Base-by-base conservation (phyloP, 2,113 vertebrate species). In the Rhipidura dahli region DNA sequence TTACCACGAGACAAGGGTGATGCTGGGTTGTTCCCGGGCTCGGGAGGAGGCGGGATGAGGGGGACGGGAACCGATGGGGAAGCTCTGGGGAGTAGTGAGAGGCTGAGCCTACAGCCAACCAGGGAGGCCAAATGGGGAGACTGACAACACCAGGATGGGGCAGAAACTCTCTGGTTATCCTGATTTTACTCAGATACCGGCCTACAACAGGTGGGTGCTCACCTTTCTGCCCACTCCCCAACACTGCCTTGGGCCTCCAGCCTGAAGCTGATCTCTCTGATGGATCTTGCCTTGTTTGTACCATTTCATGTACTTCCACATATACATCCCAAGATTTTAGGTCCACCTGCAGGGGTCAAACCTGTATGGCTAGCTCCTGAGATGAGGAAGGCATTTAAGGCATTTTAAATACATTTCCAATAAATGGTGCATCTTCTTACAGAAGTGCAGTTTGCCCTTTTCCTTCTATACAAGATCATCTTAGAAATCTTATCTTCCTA, bases 161-260 rank as follows among this genome's bases (percentile, higher is more conserved):
- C n/a, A n/a, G n/a, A n/a, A n/a, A n/a, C n/a, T n/a, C n/a, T n/a
- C n/a, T n/a, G n/a, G n/a, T n/a, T n/a, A n/a, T n/a, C n/a, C n/a
- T n/a, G n/a, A n/a, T n/a, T n/a, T n/a, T n/a, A n/a, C n/a, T n/a
- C n/a, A n/a, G n/a, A n/a, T n/a, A n/a, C n/a, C n/a, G n/a, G n/a
- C n/a, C n/a, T n/a, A n/a, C n/a, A n/a, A n/a, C n/a, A n/a, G n/a
- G n/a, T n/a, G 1, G 5, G 3, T 65, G 7, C 15, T 75, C 76
- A 37, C 50, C 19, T 65, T 83, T 23, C 37, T 40, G 19, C 21
- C 7, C 11, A 10, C 10, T 61, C 31, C 22, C 9, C 4, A 5
- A 0, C 14, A 27, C 1, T 20, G 17, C 18, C 40, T 19, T 37
- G 5, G 13, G 14, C 23, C 10, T 83, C 33, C 22, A 44, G n/a